These are phyloP conservation scores for Cheilosia urbana DNA, from an alignment of 2,888 invertebrate species.

Conservation along the genomic window DNA sequence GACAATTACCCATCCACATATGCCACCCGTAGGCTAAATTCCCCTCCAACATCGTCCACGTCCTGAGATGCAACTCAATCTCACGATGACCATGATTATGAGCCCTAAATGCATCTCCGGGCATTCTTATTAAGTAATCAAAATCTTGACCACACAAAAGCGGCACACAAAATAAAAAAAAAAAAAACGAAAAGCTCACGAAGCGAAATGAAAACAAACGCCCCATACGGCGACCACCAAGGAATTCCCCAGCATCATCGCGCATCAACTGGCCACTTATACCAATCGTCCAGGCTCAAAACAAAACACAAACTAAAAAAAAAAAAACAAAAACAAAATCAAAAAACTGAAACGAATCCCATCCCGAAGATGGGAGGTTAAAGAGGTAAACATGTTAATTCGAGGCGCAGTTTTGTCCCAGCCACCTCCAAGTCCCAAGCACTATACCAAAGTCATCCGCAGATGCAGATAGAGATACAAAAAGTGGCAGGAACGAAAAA, in stretches of 20 bases:
- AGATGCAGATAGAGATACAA: slow-evolving; percentile 44
- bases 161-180: neutral
- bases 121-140: slow-evolving; percentile 75
- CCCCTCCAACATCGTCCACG: slow-evolving; percentile 43
- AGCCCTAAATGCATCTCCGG: slow-evolving; percentile 69
- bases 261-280: slow-evolving; percentile 69
- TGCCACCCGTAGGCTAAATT: slow-evolving; percentile 52
- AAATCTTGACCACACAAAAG: slow-evolving; percentile 74
- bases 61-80: slow-evolving; percentile 61
- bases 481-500: slow-evolving; percentile 16
- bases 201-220: slow-evolving; percentile 41
- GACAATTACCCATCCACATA: slow-evolving; percentile 62
- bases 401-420: slow-evolving; percentile 72
- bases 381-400: slow-evolving; percentile 75
- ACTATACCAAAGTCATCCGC: slow-evolving; percentile 6
- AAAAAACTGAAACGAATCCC: slow-evolving; percentile 62
- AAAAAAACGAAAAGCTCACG: slow-evolving; percentile 7
- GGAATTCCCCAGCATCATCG: slow-evolving; percentile 46
- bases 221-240: slow-evolving; percentile 56
- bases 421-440: slow-evolving; percentile 50
- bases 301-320: slow-evolving; percentile 6
- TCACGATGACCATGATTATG: slow-evolving; percentile 61
- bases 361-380: slow-evolving; percentile 65
- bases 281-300: slow-evolving; percentile 32
- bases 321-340: slow-evolving; percentile 29